phyloP scores from a whole-genome alignment of 2,113 vertebrate species.

The Gasterosteus nipponicus region DNA sequence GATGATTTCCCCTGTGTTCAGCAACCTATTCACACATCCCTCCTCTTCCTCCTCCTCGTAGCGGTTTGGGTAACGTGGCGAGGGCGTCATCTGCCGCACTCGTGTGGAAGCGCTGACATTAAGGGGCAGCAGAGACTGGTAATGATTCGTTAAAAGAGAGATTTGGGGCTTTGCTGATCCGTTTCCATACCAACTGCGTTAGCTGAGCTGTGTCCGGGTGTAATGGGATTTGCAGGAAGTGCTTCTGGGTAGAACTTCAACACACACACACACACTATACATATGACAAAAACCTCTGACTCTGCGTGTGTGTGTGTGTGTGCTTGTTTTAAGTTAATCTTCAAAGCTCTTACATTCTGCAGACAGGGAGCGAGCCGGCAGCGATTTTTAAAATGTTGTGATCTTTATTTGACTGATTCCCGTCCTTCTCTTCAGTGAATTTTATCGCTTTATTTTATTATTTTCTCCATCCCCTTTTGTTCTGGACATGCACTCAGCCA shows the following conservation, averaged over 20 bases:
- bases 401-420: constrained; percentile 5
- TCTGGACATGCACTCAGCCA: constrained; percentile 46
- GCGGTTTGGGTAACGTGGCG: constrained; percentile 28
- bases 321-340: constrained; percentile 57
- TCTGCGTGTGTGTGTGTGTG: constrained; percentile 21
- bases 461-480: constrained; percentile 37
- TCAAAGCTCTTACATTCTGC: constrained; percentile 54
- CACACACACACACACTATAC: constrained; percentile 11
- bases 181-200: constrained; percentile 71
- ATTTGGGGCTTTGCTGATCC: constrained; percentile 68
- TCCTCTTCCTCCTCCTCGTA: constrained; percentile 42
- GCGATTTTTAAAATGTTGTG: constrained; percentile 13
- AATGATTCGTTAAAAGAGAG: constrained; percentile 68
- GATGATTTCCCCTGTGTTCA: constrained; percentile 55
- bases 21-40: constrained; percentile 19
- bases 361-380: constrained; percentile 24
- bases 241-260: constrained; percentile 48
- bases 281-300: constrained; percentile 4
- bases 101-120: constrained; percentile 54
- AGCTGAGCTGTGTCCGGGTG: constrained; percentile 22
- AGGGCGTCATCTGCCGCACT: constrained; percentile 33
- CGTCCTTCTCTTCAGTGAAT: background rate
- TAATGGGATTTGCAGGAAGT: constrained; percentile 64
- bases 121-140: constrained; percentile 48
- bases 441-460: background rate